These are phyloP conservation scores for Microhierax caerulescens DNA, from an alignment of 2,797 vertebrate species.

Conservation along the genomic window DNA sequence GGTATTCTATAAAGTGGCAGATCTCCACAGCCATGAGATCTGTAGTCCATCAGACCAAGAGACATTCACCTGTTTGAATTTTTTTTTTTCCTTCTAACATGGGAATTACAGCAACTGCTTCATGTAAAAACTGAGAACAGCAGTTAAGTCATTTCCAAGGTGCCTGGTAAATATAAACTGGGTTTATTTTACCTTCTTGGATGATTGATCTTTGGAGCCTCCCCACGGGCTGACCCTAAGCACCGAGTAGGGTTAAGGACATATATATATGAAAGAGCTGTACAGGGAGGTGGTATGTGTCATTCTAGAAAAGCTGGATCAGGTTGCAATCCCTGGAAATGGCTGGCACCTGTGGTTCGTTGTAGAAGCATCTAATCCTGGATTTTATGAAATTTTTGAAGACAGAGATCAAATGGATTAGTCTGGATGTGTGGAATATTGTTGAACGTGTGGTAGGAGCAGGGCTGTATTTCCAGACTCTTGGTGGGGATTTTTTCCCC, in stretches of 20 bases:
- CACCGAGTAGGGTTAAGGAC: neutral
- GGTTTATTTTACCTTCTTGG: neutral
- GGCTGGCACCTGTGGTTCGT: accelerated
- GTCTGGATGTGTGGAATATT: neutral
- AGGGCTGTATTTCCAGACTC: neutral
- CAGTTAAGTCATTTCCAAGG: neutral
- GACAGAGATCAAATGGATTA: neutral
- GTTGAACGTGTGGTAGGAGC: neutral
- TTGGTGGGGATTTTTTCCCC: neutral
- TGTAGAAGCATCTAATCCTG: neutral
- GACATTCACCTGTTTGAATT: neutral
- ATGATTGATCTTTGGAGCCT: neutral
- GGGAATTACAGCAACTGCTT: neutral
- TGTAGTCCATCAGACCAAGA: neutral
- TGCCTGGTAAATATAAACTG: neutral
- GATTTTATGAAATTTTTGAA: neutral
- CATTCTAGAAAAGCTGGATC: neutral
- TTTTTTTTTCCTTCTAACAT: neutral
- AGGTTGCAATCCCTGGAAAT: neutral
- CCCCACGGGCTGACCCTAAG: neutral
- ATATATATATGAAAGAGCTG: neutral
- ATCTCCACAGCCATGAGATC: neutral
- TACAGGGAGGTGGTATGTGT: neutral
- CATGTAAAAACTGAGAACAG: neutral
- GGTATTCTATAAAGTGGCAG: neutral